Percentiles rank a stretch among this genome's conserved stretches.
These are phyloP conservation scores for Cirrhinus molitorella DNA, from an alignment of 2,797 vertebrate genomes.

Conservation along the genomic window DNA sequence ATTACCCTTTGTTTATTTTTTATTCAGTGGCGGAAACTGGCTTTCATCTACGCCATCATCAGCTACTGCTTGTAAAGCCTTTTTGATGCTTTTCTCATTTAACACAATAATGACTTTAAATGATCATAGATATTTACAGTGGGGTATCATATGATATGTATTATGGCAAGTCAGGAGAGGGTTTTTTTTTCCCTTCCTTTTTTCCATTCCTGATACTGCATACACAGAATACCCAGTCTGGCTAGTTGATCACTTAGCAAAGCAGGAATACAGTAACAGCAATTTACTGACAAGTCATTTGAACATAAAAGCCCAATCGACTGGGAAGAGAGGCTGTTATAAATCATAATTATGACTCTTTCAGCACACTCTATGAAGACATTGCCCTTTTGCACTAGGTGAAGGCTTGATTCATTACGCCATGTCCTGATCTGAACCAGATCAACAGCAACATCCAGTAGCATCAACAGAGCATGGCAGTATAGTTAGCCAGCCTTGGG, in stretches of 20 bases:
- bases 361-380: background rate
- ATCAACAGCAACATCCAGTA: constrained; percentile 3
- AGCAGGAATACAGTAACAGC: background rate
- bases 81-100: no score
- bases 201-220: background rate
- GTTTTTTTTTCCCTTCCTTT: background rate
- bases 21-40: no score
- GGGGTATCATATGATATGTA: background rate
- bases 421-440: constrained; percentile 12
- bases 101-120: no score
- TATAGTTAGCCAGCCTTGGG: background rate
- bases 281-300: background rate
- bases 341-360: background rate
- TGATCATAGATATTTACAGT: no score
- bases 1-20: no score
- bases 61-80: no score
- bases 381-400: background rate
- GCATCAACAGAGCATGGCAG: background rate
- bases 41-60: no score
- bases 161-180: background rate
- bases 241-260: background rate
- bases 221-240: background rate
- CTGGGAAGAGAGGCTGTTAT: background rate
- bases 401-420: background rate
- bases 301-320: constrained; percentile 1